Evolutionary conservation across 1,140 invertebrate species (phyloP), one percentile per base, ranked within the genome.

Genomic region (Sminthurinus signatus): DNA sequence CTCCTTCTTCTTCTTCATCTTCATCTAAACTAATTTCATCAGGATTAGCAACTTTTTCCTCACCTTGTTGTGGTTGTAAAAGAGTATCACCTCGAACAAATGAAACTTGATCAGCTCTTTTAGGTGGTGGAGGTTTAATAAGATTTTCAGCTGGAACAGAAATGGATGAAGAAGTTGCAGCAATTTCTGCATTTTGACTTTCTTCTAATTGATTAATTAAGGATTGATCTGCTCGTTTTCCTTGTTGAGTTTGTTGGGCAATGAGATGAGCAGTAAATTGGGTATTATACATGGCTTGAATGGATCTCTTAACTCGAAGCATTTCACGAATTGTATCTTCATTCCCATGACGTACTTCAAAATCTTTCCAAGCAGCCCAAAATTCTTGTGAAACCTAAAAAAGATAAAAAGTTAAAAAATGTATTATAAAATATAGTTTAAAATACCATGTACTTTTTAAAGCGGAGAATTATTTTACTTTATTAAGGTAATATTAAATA

Each of bases 281-380:
- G 5, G 91, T 95, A 76, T 98, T 98, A 75, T 94, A 98, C 72
- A 89, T 93, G 5, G 95, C 95, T 79, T 97, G 93, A 0, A 99
- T 90, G 75, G 92, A 96, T 69, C 96, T 84, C 77, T 98, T 98
- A 56, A 99, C 97, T 75, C 96, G 82, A 67, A 99, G 79, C 95
- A 99, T 98, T 81, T 99, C 97, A 54, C 95, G 81, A 84, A 99
- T 94, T 0, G 96, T 99, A 73, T 99, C 97, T 78, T 99, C 96
- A 80, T 99, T 99, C n/a, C 97, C 97, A 80, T 99, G 96, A 51
- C 90, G 85, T 39, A 97, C 91, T 83, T 99, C 97, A 82, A 99
- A 99, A 73, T 98, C 93, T 79, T 97, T 98, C 97, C 97, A 99
- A 8, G 90, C 90, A 75, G 94, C 88, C 97, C 97, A 99, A 75